A percentile compares a stretch with the other conserved stretches of the same genome.
Conservation (phyloP, 2,113 vertebrate species). For the Lathamus discolor region DNA sequence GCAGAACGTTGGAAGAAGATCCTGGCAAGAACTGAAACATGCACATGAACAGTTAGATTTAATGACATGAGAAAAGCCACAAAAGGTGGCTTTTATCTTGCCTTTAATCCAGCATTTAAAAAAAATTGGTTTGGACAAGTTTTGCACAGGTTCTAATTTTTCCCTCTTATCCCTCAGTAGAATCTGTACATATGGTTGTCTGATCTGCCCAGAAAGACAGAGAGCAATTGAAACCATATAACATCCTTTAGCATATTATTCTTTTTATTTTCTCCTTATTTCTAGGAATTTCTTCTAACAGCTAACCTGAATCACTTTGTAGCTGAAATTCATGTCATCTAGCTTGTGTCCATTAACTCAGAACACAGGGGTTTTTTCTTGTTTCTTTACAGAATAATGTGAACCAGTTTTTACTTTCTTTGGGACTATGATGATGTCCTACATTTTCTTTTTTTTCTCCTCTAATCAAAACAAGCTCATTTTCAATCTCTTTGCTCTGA, state of each 20-base stretch:
- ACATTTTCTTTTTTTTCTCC: neutral
- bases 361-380: neutral
- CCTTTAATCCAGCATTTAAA: neutral
- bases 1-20: neutral
- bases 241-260: neutral
- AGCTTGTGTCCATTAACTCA: neutral
- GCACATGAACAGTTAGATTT: neutral
- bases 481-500: neutral
- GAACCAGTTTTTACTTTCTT: neutral
- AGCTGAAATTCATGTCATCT: neutral
- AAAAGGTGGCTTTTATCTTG: neutral
- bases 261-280: neutral
- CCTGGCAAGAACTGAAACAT: neutral
- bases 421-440: neutral
- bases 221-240: neutral
- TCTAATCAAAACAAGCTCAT: neutral
- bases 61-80: neutral
- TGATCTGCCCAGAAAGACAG: neutral
- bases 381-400: neutral
- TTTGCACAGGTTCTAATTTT: neutral
- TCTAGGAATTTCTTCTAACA: neutral
- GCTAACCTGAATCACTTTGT: neutral
- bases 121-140: neutral
- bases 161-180: neutral
- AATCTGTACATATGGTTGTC: neutral